phyloP scores from a whole-genome alignment of 2,113 vertebrate species.

The Choloepus hoffmanni region DNA sequence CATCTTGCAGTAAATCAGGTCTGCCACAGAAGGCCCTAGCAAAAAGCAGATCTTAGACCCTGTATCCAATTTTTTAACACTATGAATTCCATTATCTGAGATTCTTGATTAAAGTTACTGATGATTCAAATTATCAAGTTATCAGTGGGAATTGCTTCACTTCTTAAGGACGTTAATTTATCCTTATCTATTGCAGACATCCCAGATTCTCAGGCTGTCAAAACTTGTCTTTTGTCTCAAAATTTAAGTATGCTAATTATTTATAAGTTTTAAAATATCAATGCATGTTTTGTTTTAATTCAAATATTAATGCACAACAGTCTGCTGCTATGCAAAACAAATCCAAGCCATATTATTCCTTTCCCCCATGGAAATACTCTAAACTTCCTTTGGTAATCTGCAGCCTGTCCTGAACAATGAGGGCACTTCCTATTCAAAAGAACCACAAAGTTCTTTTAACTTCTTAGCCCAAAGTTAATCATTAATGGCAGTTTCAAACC shows the following conservation, averaged over 20 bases:
- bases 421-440: background rate
- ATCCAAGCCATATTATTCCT: background rate
- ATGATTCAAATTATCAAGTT: background rate
- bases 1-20: background rate
- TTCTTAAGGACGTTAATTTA: background rate
- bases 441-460: background rate
- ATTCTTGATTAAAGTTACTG: background rate
- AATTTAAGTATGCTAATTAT: background rate
- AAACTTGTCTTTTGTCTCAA: background rate
- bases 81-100: background rate
- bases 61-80: background rate
- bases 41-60: background rate
- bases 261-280: conserved; percentile 26
- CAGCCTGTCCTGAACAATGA: background rate
- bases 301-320: conserved; percentile 1
- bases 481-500: background rate
- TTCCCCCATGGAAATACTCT: background rate
- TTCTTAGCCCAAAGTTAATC: background rate
- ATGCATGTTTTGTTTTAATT: background rate
- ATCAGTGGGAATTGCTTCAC: background rate
- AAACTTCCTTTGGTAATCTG: background rate
- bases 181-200: background rate
- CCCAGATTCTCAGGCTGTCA: background rate
- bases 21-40: background rate
- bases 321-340: background rate